Percentiles rank a stretch among this genome's conserved stretches.
Conservation (phyloP, 2,888 invertebrate genomes). For the Catocala sponsa region DNA sequence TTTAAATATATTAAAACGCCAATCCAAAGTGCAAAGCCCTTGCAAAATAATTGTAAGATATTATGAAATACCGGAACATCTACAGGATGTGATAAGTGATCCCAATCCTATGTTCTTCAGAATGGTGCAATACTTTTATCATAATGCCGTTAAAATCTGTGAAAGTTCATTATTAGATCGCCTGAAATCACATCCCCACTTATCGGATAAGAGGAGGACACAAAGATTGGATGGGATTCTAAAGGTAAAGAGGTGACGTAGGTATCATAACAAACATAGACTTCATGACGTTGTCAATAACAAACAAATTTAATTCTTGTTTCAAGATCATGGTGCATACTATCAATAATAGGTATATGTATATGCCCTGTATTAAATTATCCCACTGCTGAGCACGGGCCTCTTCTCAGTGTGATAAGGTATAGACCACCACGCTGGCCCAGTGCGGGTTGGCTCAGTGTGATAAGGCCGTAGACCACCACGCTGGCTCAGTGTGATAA, state of each 20-base stretch:
- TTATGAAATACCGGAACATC: conserved; percentile 76
- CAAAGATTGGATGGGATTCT: conserved; percentile 90
- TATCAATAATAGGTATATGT: no score
- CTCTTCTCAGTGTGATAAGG: no score
- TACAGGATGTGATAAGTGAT: conserved; percentile 64
- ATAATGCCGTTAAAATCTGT: conserved; percentile 86
- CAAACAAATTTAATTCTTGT: no score
- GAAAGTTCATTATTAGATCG: conserved; percentile 87
- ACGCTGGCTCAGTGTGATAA: no score
- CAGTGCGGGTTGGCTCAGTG: no score
- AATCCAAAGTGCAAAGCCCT: conserved; percentile 25
- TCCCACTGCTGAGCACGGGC: no score
- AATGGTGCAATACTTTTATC: conserved; percentile 92
- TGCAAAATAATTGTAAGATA: conserved; percentile 47
- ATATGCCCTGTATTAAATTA: no score
- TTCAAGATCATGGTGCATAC: no score
- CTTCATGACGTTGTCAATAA: no score
- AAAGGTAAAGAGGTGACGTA: conserved; percentile 56
- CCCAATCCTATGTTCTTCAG: conserved; percentile 86
- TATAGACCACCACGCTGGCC: no score
- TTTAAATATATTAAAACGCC: conserved; percentile 20
- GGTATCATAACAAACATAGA: not conserved
- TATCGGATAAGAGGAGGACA: conserved; percentile 87
- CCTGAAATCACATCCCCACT: conserved; percentile 76
- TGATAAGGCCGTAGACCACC: no score